A percentile compares a stretch with the other conserved stretches of the same genome.
Evolutionary conservation across 1,140 invertebrate species (phyloP).

Genomic region (Drosophila erecta): DNA sequence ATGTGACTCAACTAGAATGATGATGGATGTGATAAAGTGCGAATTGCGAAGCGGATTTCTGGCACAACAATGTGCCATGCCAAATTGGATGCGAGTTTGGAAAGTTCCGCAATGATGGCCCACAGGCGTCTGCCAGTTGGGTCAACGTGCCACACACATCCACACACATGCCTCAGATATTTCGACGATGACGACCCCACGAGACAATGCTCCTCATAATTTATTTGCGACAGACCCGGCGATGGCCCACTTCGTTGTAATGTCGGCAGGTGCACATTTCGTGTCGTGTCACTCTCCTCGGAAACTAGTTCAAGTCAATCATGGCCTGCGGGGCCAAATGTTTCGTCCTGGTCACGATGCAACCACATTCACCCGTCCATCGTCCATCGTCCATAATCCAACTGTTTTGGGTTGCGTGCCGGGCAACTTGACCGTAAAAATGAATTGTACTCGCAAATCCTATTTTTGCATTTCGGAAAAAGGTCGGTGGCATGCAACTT

Average conservation of each 20-base stretch:
- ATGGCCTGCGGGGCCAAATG: conserved; percentile 38
- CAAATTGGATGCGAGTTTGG: conserved; percentile 59
- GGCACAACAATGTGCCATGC: conserved; percentile 44
- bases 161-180: conserved; percentile 25
- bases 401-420: conserved; percentile 27
- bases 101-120: conserved; percentile 49
- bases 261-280: conserved; percentile 36
- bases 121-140: conserved; percentile 43
- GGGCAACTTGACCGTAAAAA: conserved; percentile 76
- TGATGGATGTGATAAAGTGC: conserved; percentile 45
- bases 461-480: conserved; percentile 58
- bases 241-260: conserved; percentile 35
- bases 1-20: conserved; percentile 29
- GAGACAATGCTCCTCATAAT: conserved; percentile 57
- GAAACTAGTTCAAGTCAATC: conserved; percentile 79
- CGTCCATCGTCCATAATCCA: conserved; percentile 18
- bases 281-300: conserved; percentile 41
- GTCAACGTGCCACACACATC: conserved; percentile 61
- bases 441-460: conserved; percentile 25
- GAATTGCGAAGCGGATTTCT: conserved; percentile 37
- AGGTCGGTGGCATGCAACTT: conserved; percentile 73
- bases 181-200: conserved; percentile 36
- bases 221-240: conserved; percentile 41
- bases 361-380: conserved; percentile 3
- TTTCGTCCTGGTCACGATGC: conserved; percentile 52